phyloP scores from a whole-genome alignment of 2,113 vertebrate genomes.

The Rhinogobius similis region DNA sequence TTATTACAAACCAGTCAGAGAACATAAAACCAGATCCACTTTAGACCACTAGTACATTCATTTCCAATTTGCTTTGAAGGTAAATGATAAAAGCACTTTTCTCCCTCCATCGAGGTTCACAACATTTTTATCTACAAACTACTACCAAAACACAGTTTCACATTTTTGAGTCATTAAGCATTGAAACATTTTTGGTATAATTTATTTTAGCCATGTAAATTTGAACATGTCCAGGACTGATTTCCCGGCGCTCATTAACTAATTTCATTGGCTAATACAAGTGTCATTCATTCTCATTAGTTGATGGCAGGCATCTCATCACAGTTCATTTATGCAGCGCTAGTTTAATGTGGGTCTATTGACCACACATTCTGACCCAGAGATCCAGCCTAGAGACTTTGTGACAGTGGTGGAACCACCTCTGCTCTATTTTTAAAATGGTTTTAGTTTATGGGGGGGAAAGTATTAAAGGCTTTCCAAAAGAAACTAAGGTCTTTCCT shows the following conservation, averaged over 20 bases:
- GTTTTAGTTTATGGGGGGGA: too few relatives aligned
- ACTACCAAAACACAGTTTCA: neutral
- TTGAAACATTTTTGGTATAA: neutral
- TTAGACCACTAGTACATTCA: neutral
- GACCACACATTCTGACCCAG: neutral
- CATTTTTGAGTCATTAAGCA: neutral
- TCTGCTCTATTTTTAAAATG: too few relatives aligned
- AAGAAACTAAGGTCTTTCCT: too few relatives aligned
- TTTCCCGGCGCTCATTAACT: neutral
- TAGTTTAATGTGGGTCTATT: neutral
- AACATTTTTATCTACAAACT: neutral
- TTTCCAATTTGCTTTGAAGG: neutral
- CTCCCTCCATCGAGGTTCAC: neutral
- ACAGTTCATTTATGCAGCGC: neutral
- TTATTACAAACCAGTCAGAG: neutral
- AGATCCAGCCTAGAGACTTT: neutral
- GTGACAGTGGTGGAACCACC: too few relatives aligned
- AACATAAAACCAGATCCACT: neutral
- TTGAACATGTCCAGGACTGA: neutral
- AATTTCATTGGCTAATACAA: constrained; percentile 2
- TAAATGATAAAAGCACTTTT: neutral
- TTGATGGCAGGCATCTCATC: neutral
- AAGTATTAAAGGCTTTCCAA: too few relatives aligned
- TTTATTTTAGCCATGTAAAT: neutral
- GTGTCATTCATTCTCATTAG: constrained; percentile 5